Base-by-base conservation (phyloP, 2,797 vertebrate genomes). In the Phyllotis vaccarum region DNA sequence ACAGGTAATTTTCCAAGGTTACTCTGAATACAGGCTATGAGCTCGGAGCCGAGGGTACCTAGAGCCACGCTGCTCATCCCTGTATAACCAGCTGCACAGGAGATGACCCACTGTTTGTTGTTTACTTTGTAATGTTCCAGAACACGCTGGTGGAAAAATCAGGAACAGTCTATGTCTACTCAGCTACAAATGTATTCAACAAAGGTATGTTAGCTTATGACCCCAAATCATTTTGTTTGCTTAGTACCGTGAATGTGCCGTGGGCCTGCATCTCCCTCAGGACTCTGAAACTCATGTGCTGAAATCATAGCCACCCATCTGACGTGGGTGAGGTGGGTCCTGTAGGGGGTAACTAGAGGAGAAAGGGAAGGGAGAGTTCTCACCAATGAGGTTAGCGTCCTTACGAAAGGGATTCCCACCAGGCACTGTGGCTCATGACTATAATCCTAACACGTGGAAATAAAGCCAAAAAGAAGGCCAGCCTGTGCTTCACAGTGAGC, bases 181-280 rank as follows among this genome's bases (percentile, higher is more conserved):
- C 60, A 49, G 46, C 78, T 82, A 87, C 5, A 89, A 92, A 92
- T 64, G 62, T 64, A 89, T 58, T 83, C 58, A 54, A 92, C 19
- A 85, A 96, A 85, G 40, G 86, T 29, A 72, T 78, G 72, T 83
- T 62, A 58, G 68, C 43, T 46, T 60, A 60, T 86, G 54, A 74
- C 27, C 43, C 91, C 68, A 86, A 92, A 72, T 60, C 56, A 62
- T 91, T 76, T 72, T 49, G 83, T 83, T 79, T 76, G n/a, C 80
- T 90, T 37, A 78, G 62, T 83, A 86, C 64, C 14, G 68, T 8
- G 70, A 52, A 29, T 49, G 66, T 46, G 2, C 49, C 31, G 16
- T 83, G 66, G 37, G 46, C 37, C 29, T 1, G 52, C 46, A 52
- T 46, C 3, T 37, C 27, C 16, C 24, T 62, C 13, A 17, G 29